These are phyloP conservation scores for Platyrinchus mystaceus DNA, from an alignment of 2,797 vertebrate genomes.

Conservation along the genomic window DNA sequence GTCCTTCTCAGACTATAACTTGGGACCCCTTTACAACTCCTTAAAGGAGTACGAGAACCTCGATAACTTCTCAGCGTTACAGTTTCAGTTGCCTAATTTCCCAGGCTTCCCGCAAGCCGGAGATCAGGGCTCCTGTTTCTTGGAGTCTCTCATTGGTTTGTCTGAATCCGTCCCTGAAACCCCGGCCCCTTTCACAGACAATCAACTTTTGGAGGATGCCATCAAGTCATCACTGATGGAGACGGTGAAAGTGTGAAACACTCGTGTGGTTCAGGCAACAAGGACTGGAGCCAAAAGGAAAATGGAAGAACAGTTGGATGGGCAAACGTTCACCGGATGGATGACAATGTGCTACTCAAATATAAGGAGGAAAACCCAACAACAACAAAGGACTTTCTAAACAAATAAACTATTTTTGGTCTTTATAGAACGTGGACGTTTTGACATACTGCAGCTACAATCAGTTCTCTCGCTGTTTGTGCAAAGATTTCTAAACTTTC, in stretches of 20 bases:
- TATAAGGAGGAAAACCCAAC: not conserved
- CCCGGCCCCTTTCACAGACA: constrained; percentile 87
- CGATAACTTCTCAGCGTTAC: constrained; percentile 84
- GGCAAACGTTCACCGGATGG: not conserved
- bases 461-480: constrained; percentile 67
- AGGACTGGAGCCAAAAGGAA: not conserved
- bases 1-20: constrained; percentile 89
- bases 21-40: constrained; percentile 91
- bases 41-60: constrained; percentile 89
- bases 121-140: constrained; percentile 87
- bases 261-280: not conserved
- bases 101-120: constrained; percentile 79
- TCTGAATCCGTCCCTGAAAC: constrained; percentile 89
- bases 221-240: constrained; percentile 90
- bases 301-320: not conserved
- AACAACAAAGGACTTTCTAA: constrained; percentile 29
- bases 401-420: constrained; percentile 63
- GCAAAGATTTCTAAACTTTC: constrained; percentile 65
- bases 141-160: constrained; percentile 92
- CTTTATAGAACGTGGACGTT: constrained; percentile 56
- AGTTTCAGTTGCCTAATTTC: constrained; percentile 86
- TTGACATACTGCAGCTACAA: constrained; percentile 68
- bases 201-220: constrained; percentile 93
- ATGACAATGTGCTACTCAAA: not conserved
- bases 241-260: constrained; percentile 86